phyloP scores from a whole-genome alignment of 92 coral and sea anemone genomes.

The Palythoa heliodiscus region DNA sequence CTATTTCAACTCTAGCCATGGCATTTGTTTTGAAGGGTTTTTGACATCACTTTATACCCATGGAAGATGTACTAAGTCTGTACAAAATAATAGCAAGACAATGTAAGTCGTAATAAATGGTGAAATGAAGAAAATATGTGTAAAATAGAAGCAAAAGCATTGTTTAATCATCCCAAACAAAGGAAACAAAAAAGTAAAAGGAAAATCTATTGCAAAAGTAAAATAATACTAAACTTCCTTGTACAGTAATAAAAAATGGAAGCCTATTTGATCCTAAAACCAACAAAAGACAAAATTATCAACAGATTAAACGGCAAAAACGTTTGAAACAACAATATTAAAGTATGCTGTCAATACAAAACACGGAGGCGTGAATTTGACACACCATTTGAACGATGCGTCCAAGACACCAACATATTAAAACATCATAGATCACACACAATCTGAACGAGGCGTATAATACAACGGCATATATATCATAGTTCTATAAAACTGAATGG shows the following conservation, averaged over 20 bases:
- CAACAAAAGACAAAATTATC: not conserved
- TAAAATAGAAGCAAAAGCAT: too few relatives aligned
- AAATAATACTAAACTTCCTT: not conserved
- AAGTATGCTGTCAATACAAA: not conserved
- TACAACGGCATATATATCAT: not conserved
- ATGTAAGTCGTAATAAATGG: too few relatives aligned
- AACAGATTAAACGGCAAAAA: not conserved
- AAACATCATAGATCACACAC: not conserved
- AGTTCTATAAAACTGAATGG: not conserved
- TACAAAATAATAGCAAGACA: too few relatives aligned
- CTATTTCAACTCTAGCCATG: too few relatives aligned
- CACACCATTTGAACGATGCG: not conserved
- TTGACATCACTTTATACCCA: too few relatives aligned
- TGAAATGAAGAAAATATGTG: too few relatives aligned
- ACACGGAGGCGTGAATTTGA: not conserved
- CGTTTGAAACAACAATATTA: slow-evolving; percentile 1
- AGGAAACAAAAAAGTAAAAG: too few relatives aligned
- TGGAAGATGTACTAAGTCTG: too few relatives aligned
- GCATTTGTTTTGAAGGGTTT: too few relatives aligned
- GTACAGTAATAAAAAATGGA: slow-evolving; percentile 11
- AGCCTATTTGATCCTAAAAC: not conserved
- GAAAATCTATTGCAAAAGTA: slow-evolving; percentile 16
- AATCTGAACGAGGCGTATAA: not conserved
- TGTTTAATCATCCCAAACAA: too few relatives aligned
- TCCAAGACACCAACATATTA: too few relatives aligned